Base-by-base conservation (phyloP, 1,140 invertebrate genomes). In the Drosophila lacertosa region DNA sequence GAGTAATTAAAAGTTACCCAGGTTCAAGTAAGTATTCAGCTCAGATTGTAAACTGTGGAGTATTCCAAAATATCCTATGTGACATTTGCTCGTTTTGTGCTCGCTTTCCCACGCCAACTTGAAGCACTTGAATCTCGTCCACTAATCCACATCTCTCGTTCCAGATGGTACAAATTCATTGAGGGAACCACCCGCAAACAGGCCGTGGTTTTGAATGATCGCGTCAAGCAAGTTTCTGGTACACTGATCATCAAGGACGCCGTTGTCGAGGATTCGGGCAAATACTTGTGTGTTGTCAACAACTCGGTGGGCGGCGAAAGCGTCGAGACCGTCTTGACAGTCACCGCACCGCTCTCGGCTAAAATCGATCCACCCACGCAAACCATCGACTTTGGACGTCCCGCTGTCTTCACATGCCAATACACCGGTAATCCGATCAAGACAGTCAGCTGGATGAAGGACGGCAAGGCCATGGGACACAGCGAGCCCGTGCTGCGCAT, bases 161-260 rank as follows among this genome's bases (percentile, higher is more conserved):
- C 24, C 94, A 98, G 97, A 93, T 98, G 97, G 97, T 98, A 97
- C 92, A 98, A 98, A 90, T 97, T 97, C 91, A 95, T 97, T 68
- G 97, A 97, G 70, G 96, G 96, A 20, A 95, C 95, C 0, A 94
- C 94, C 3, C 93, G 96, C 26, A 97, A 97, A 89, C 95, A 97
- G 90, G 95, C 96, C 15, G 96, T 98, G 3, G 93, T 94, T 35
- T 92, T 98, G 47, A 95, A 97, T 89, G 97, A 98, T 44, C 94
- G 97, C 73, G 95, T 98, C 1, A 96, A 97, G 81, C 97, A 98
- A 93, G 96, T 97, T n/a, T 97, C 97, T 69, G 97, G 98, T 58
- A 98, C 97, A 58, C 92, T 99, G 60, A 97, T 98, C 71, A 98
- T 99, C 60, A 94, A 95, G 62, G 96, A 98, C 89, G 97, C 97